Percentiles rank a stretch among this genome's conserved stretches.
These are phyloP conservation scores for Stictonetta naevosa DNA, from an alignment of 2,113 vertebrate species.

Conservation along the genomic window DNA sequence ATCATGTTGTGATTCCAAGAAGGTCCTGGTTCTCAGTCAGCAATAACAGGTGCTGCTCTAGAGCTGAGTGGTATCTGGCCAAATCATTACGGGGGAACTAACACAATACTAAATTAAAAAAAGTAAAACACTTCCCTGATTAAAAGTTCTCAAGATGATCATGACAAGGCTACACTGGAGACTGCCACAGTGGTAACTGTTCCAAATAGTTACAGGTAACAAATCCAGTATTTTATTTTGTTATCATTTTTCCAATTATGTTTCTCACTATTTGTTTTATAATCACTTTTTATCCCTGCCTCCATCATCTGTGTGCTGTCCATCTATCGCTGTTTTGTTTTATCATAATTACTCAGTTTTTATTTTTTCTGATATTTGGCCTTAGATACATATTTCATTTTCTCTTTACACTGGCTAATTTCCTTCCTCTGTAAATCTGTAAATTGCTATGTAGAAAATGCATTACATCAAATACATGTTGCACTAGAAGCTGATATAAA, in stretches of 20 bases:
- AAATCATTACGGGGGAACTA: neutral
- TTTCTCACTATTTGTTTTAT: neutral
- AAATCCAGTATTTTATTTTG: neutral
- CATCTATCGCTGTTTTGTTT: neutral
- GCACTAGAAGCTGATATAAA: conserved; percentile 3
- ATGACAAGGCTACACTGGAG: neutral
- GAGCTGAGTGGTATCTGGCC: rapidly evolving
- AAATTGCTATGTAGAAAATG: neutral
- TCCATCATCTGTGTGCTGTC: neutral
- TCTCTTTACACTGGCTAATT: conserved; percentile 19
- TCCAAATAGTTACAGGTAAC: too few species aligned
- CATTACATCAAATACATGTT: neutral
- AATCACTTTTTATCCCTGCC: neutral
- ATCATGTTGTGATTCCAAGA: neutral
- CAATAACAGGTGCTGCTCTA: neutral
- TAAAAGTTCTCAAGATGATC: neutral
- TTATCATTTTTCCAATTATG: neutral
- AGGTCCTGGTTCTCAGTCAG: neutral
- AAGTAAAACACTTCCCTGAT: neutral
- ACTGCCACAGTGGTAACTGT: neutral
- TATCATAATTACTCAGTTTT: neutral
- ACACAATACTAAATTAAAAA: neutral
- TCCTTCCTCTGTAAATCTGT: conserved; percentile 38
- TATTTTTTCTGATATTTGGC: neutral
- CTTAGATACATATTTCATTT: neutral